Evolutionary conservation across 1,140 invertebrate genomes (phyloP).

Genomic region (Drosophila athabasca): DNA sequence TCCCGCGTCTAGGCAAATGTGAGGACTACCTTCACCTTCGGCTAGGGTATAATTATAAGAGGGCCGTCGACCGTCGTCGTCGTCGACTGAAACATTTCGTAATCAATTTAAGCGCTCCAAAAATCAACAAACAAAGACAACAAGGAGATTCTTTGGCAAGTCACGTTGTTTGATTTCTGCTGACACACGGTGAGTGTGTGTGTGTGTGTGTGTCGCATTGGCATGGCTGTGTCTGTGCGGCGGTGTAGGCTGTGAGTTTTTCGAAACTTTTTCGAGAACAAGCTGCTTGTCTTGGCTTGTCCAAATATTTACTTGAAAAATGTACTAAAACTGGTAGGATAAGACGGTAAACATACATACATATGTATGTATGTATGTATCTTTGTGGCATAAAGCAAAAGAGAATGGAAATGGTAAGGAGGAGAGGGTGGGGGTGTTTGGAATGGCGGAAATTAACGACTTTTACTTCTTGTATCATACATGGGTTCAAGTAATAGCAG

Average conservation of each 20-base stretch:
- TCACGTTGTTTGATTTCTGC: slow-evolving; percentile 41
- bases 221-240: slow-evolving; percentile 4
- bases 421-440: no score
- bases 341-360: slow-evolving; percentile 11
- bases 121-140: slow-evolving; percentile 44
- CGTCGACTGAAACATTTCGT: slow-evolving; percentile 19
- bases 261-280: slow-evolving; percentile 12
- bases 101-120: slow-evolving; percentile 47
- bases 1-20: background rate
- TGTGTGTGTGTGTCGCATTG: background rate
- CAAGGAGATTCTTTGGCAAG: slow-evolving; percentile 30
- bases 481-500: no score
- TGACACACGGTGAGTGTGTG: background rate
- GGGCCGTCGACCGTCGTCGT: no score
- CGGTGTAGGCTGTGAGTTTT: no score
- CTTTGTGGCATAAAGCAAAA: slow-evolving; percentile 28
- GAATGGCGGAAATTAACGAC: no score
- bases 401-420: background rate
- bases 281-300: background rate
- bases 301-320: slow-evolving; percentile 43
- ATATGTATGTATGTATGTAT: no score
- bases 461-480: no score
- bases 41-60: slow-evolving; percentile 28
- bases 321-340: background rate
- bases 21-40: background rate